Evolutionary conservation across 2,797 vertebrate genomes (phyloP), one percentile per base, ranked within the genome.

Genomic region (Sitta carolinensis): DNA sequence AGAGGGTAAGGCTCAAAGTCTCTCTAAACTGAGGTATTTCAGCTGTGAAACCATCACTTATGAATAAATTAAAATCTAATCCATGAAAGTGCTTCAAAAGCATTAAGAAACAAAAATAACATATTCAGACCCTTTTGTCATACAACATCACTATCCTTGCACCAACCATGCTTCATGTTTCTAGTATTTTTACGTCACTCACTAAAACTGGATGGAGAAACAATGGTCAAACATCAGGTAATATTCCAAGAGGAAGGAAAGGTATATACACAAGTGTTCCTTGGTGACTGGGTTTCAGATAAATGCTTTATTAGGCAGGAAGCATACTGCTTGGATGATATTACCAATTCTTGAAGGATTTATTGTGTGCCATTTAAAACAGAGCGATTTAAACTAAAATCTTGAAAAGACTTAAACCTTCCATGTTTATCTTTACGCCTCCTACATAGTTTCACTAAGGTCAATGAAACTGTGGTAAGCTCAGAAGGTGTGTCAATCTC

Each of bases 391-490:
- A 78, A 94, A 78, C 16, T 19, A 64, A 59, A 91, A 48, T 45
- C 52, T 87, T 86, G 66, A 26, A 21, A 90, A 88, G 43, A 13
- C 66, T 62, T 84, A 42, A 85, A 87, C 4, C 0, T 20, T n/a
- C 15, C 52, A 32, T 59, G 55, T 88, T 69, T 93, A 48, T 67
- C 55, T 91, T 91, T 72, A 66, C 47, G 81, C 62, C 47, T 92
- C 11, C 0, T 78, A 58, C 47, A 34, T 27, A 43, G 32, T 86
- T 84, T 77, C 13, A 43, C n/a, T n/a, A 51, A 55, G 43, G 51
- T 90, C 73, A 93, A 68, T 91, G 69, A 86, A 94, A 78, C 73
- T n/a, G 21, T n/a, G 40, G 62, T 78, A 90, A 74, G 34, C 40
- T 64, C 78, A 83, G 84, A 77, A 86, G n/a, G 69, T 73, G 87